Evolutionary conservation across 2,113 vertebrate species (phyloP), one percentile per base, ranked within the genome.

Genomic region (Solenodon paradoxus): DNA sequence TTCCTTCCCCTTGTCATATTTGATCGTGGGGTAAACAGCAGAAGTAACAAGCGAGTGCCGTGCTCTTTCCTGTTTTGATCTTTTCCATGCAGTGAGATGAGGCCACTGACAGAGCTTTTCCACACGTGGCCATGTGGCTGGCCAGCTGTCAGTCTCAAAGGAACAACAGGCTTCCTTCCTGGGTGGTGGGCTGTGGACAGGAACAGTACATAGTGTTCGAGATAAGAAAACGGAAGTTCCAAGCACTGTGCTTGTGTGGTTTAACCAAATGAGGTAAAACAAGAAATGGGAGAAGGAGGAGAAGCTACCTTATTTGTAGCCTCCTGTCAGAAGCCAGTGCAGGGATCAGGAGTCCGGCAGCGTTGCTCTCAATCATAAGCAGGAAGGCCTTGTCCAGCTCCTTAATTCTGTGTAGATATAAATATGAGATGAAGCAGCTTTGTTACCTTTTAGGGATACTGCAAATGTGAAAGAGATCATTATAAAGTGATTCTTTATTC

Each of bases 241-340:
- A 28, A 71, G 82, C 40, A 6, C 77, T 2, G 55, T 49, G 74
- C 74, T 38, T 53, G 57, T 75, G 88, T 66, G 49, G 57, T 89
- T 97, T 97, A 88, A 95, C 96, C 96, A 98, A 97, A 97, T 96
- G 96, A 95, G 96, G 97, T 71, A 94, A 96, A 95, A 72, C 5
- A 64, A 87, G 95, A 72, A 35, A 42, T 57, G 53, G 49, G 20
- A 63, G 53, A 63, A 64, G 35, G 8, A 68, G 0, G 40, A n/a
- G 88, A 88, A 69, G 87, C 89, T 28, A 84, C 97, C 88, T 96
- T 82, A 78, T 97, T 75, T 79, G 77, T 90, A 69, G 94, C 24
- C 0, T 68, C 12, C 9, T 51, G 77, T 78, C 13, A 24, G 69
- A 92, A n/a, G 83, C 35, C 35, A 22, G 49, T 0, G 0, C 19